Conservation (phyloP, 2,797 vertebrate genomes). For the Threskiornis aethiopicus region DNA sequence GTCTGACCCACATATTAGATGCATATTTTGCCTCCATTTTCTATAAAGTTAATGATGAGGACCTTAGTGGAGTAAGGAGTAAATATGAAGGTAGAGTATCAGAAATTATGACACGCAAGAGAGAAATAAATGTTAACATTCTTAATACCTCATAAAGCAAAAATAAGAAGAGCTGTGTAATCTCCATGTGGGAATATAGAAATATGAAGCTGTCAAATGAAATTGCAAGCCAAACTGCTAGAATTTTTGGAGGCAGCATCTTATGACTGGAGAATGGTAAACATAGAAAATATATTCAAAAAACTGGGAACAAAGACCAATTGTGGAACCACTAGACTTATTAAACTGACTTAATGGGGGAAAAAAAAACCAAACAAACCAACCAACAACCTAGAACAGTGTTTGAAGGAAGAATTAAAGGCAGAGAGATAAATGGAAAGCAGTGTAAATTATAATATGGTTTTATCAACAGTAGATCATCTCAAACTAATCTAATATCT, state of each 20-base stretch:
- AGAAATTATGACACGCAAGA: not conserved
- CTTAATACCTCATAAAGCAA: conserved; percentile 16
- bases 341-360: not conserved
- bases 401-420: not conserved
- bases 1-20: not conserved
- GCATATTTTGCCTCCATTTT: not conserved
- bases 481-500: not conserved
- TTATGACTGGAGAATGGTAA: not conserved
- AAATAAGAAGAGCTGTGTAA: not conserved
- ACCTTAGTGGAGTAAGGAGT: not conserved
- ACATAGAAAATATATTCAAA: not conserved
- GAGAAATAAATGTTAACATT: conserved; percentile 12
- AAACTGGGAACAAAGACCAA: not conserved
- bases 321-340: not conserved
- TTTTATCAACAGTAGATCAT: not conserved
- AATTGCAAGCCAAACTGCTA: not conserved
- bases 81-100: not conserved
- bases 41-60: not conserved
- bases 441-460: not conserved
- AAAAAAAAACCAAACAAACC: not conserved
- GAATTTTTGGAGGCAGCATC: not conserved
- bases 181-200: not conserved
- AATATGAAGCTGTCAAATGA: not conserved
- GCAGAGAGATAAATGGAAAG: not conserved
- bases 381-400: not conserved